These are phyloP conservation scores for Diorhabda sublineata DNA, from an alignment of 1,140 invertebrate species.

Conservation along the genomic window DNA sequence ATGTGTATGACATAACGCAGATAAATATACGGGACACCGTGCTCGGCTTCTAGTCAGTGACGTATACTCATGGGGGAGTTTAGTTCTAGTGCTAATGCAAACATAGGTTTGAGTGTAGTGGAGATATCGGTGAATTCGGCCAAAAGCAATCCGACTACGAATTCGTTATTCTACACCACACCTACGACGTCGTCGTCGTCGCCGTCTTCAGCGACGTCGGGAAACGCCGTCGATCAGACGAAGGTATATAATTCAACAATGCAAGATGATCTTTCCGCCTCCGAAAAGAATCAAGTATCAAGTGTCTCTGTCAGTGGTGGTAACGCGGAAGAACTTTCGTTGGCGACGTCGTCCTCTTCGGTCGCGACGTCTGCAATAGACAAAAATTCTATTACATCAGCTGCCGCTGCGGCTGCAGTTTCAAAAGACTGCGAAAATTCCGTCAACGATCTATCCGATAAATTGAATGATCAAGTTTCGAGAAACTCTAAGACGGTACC, in stretches of 20 bases:
- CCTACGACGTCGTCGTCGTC: slow-evolving; percentile 34
- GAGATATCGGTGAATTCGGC: slow-evolving; percentile 42
- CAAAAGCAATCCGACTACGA: slow-evolving; percentile 40
- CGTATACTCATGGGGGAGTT: slow-evolving; percentile 48
- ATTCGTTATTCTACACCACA: slow-evolving; percentile 45
- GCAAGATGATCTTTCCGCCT: slow-evolving; percentile 47
- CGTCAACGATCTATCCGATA: slow-evolving; percentile 37
- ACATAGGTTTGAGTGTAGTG: slow-evolving; percentile 45
- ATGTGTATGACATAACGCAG: slow-evolving; percentile 42
- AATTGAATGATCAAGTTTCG: slow-evolving; percentile 36
- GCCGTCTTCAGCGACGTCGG: slow-evolving; percentile 28
- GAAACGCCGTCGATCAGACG: slow-evolving; percentile 33
- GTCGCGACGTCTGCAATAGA: not conserved
- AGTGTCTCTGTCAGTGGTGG: slow-evolving; percentile 36
- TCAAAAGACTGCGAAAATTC: slow-evolving; percentile 29
- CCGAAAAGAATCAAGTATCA: slow-evolving; percentile 35
- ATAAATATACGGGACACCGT: slow-evolving; percentile 27
- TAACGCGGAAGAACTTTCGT: slow-evolving; percentile 33
- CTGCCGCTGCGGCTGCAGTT: slow-evolving; percentile 20
- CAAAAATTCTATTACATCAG: slow-evolving; percentile 10
- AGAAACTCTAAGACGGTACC: slow-evolving; percentile 28
- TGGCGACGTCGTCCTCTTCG: not conserved
- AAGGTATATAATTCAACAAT: slow-evolving; percentile 38
- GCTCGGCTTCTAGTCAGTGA: slow-evolving; percentile 34
- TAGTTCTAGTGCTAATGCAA: slow-evolving; percentile 45